Base-by-base conservation (phyloP, 2,797 vertebrate species). In the Naso thynnoides region DNA sequence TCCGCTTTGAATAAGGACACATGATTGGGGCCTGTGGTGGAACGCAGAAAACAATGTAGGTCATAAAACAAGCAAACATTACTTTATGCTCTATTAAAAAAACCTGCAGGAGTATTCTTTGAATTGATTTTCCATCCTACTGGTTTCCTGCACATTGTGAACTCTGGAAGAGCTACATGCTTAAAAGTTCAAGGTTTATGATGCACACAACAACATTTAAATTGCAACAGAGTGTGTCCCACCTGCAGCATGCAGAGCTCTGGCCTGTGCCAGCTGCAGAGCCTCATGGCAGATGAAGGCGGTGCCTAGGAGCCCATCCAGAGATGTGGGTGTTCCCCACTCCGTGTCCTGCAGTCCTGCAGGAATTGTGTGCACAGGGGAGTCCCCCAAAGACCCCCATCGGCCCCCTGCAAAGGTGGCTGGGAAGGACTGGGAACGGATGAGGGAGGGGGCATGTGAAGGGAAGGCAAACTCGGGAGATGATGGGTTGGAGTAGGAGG, bases 261-360 rank as follows among this genome's bases (percentile, higher is more conserved):
- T 94, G 38, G 96, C 90, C 52, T 97, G 95, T 0, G 90, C 15
- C 0, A 80, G 93, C 88, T 96, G 97, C 87, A 99, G 92, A 44
- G 96, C 95, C 82, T 99, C 97, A 0, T 96, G 96, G 87, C 98
- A 99, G 91, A 99, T 97, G 84, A 97, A 96, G 61, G 97, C 96
- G 0, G 96, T 94, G 55, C 96, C 97, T 41, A 99, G 92, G 74
- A 98, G 96, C 0, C 97, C 98, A 50, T 97, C 96, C 60, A 99
- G 91, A 2, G 98, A 99, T 0, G 97, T 96, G 26, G 98, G 98
- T 10, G 95, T 96, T 14, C 98, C 98, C 98, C 98, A 99, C 68
- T 97, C 96, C 0, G 89, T 97, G 89, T 99, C 98, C 91, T 99
- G 98, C 48, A 96, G 95, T 27, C 98, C 98, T 0, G 98, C 98